A percentile compares a stretch with the other conserved stretches of the same genome.
Conservation (phyloP, 2,797 vertebrate species). For the Amphiprion clarkii region DNA sequence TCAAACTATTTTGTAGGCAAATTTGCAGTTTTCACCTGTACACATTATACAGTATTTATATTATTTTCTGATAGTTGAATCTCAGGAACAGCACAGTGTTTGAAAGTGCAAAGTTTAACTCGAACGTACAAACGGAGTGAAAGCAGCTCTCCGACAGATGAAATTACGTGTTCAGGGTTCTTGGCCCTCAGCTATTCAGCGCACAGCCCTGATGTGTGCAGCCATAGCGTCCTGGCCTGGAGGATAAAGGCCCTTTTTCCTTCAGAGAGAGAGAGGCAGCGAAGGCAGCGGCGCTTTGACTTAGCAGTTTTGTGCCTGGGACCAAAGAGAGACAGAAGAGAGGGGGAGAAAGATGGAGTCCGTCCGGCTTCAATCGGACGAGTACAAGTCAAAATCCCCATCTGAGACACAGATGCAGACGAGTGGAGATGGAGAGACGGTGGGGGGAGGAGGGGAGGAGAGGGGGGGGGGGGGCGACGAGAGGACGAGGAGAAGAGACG, state of each 20-base stretch:
- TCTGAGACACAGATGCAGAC: constrained; percentile 77
- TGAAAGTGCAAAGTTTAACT: background rate
- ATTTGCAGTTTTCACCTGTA: background rate
- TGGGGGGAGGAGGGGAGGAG: background rate
- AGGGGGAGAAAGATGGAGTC: constrained; percentile 52
- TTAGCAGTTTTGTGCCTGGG: constrained; percentile 61
- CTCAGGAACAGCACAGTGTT: background rate
- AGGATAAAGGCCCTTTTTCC: constrained; percentile 55
- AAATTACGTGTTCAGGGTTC: constrained; percentile 34
- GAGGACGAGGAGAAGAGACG: constrained; percentile 57
- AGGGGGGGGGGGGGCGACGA: constrained; percentile 20
- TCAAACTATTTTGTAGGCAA: background rate
- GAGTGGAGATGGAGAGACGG: constrained; percentile 53
- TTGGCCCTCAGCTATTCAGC: constrained; percentile 42
- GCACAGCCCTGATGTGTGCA: constrained; percentile 40
- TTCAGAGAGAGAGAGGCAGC: constrained; percentile 33
- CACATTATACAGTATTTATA: background rate
- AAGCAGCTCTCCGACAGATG: constrained; percentile 2
- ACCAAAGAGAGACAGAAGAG: constrained; percentile 47
- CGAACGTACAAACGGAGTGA: background rate
- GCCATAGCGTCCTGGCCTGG: constrained; percentile 51
- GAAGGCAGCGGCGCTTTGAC: constrained; percentile 62
- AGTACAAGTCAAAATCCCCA: constrained; percentile 74
- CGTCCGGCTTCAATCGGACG: constrained; percentile 75
- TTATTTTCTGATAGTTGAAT: background rate